phyloP scores from a whole-genome alignment of 2,888 invertebrate genomes.

The Nymphalis urticae region DNA sequence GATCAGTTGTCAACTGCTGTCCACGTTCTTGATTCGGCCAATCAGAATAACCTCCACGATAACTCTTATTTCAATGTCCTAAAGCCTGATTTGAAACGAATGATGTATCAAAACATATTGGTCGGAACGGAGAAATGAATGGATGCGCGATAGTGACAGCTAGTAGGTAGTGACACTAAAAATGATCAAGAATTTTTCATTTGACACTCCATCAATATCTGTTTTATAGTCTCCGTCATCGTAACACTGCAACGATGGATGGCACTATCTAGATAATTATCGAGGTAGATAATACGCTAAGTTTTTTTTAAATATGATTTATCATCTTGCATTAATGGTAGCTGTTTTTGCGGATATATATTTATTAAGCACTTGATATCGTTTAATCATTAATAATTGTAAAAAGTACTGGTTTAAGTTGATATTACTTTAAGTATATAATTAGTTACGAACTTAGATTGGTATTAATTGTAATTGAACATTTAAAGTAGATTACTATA shows the following conservation, averaged over 20 bases:
- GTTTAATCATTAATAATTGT: conserved; percentile 7
- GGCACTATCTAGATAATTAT: conserved; percentile 31
- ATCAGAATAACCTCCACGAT: conserved; percentile 20
- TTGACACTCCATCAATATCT: conserved; percentile 74
- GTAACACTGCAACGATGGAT: conserved; percentile 23
- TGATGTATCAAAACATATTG: conserved; percentile 32
- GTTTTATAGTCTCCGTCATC: conserved; percentile 40
- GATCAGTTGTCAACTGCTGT: conserved; percentile 71
- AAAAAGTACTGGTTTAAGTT: background rate
- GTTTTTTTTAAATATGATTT: conserved; percentile 31
- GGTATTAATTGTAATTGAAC: no score
- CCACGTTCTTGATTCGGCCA: conserved; percentile 46
- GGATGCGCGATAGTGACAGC: conserved; percentile 62
- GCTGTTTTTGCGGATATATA: conserved; percentile 20
- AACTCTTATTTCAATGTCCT: conserved; percentile 39
- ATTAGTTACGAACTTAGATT: background rate
- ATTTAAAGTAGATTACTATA: no score
- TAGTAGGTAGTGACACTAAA: conserved; percentile 67
- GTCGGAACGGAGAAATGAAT: conserved; percentile 62
- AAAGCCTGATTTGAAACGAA: conserved; percentile 46
- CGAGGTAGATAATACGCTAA: conserved; percentile 26
- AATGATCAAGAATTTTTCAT: conserved; percentile 64
- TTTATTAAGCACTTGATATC: conserved; percentile 4
- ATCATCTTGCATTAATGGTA: conserved; percentile 24
- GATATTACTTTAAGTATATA: background rate